Evolutionary conservation across 2,888 invertebrate genomes (phyloP), one percentile per base, ranked within the genome.

Genomic region (Pyrrhia umbra): DNA sequence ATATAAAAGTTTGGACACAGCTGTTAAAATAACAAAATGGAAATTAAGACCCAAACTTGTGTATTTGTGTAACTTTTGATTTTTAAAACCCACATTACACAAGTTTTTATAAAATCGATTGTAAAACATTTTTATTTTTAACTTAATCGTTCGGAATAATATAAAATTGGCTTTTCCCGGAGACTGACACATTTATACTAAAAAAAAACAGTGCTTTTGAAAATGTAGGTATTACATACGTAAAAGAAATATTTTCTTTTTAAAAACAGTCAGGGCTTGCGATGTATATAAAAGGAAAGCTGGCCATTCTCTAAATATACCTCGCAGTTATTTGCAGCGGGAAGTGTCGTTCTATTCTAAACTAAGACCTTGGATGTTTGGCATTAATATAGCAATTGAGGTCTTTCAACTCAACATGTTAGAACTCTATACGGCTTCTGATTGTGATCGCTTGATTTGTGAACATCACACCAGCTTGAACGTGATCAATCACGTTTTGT

Each of bases 291-390:
- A 42, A 64, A 55, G 40, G 50, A 42, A 30, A 51, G 23, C 42
- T 45, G 45, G 23, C 42, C 42, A 58, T 72, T 66, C 50, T 58
- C 34, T 25, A 58, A 58, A 72, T 27, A 47, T 51, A 56, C 18
- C 25, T 16, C 46, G 46, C 13, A 60, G 45, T 42, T 61, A 68
- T 73, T 73, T 61, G 61, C 54, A 73, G 60, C 30, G 68, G 74
- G 45, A 73, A 70, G 68, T 68, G 43, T 9, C 68, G 40, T 37
- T 68, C 70, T 70, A 70, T 73, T 73, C 68, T 73, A 61, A 55
- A 61, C 54, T 34, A 49, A 68, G 68, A 61, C 74, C 70, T 70
- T 70, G 61, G 68, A 25, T 25, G 27, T 61, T 55, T 18, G 42
- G 46, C 40, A 46, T 47, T 25, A 50, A 47, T 65, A 47, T 60